Evolutionary conservation across 2,888 invertebrate species (phyloP).

Genomic region (Leucophora obtusa): DNA sequence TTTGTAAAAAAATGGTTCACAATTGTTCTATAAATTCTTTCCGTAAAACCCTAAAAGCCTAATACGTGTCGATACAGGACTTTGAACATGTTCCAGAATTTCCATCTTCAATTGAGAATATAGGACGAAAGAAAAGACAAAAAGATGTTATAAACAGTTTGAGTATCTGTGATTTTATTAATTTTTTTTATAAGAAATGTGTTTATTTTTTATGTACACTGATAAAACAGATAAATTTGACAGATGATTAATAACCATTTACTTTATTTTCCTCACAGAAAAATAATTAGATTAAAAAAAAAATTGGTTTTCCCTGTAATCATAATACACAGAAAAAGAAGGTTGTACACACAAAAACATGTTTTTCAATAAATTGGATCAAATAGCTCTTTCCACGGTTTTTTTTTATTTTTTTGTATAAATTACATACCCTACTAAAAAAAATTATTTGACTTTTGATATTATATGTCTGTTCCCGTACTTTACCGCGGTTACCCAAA

Average conservation of each 20-base stretch:
- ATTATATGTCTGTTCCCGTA: no score
- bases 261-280: no score
- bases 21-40: conserved; percentile 75
- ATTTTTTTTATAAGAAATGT: neutral
- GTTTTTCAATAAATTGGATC: no score
- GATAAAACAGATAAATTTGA: neutral
- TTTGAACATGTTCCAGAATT: conserved; percentile 79
- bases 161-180: neutral
- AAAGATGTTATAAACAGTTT: conserved; percentile 25
- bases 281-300: neutral
- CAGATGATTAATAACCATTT: no score
- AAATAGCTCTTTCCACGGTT: no score
- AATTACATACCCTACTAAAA: no score
- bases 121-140: conserved; percentile 46
- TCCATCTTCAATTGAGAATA: conserved; percentile 74
- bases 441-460: no score
- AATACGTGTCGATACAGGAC: conserved; percentile 78
- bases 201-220: neutral
- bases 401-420: no score
- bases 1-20: conserved; percentile 42
- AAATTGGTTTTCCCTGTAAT: no score
- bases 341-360: no score
- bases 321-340: no score
- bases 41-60: conserved; percentile 79
- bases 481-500: no score